Conservation (phyloP, 2,888 invertebrate species). For the Acanthopleura granulata region DNA sequence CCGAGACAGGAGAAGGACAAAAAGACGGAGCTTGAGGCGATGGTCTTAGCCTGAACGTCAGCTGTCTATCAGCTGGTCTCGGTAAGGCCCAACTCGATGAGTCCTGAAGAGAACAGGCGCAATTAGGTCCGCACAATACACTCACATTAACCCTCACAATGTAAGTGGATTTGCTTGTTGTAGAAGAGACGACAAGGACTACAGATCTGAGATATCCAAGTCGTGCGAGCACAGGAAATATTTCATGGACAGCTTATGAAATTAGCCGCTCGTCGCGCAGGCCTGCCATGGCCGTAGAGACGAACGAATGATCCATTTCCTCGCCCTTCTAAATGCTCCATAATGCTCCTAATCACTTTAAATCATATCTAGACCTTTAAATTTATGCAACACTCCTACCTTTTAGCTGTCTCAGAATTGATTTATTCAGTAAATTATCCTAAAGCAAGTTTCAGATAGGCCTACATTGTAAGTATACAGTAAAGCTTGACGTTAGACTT, state of each 20-base stretch:
- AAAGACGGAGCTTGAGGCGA: background rate
- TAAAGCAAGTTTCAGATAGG: too few relatives aligned
- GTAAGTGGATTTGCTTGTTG: slow-evolving; percentile 19
- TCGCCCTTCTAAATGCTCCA: too few relatives aligned
- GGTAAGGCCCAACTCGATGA: background rate
- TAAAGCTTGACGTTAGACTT: too few relatives aligned
- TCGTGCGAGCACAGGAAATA: background rate
- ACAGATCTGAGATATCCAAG: slow-evolving; percentile 9
- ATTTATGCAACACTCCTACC: too few relatives aligned
- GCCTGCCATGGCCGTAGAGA: too few relatives aligned
- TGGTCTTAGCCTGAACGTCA: slow-evolving; percentile 9
- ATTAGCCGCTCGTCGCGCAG: too few relatives aligned
- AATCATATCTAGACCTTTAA: too few relatives aligned
- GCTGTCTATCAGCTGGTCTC: slow-evolving; percentile 11
- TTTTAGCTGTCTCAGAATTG: too few relatives aligned
- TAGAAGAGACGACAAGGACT: slow-evolving; percentile 13
- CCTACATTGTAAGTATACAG: too few relatives aligned
- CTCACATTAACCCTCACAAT: slow-evolving; percentile 15
- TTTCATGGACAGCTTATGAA: background rate
- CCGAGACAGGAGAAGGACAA: slow-evolving; percentile 16
- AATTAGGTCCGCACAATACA: slow-evolving; percentile 13
- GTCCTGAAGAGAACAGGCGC: slow-evolving; percentile 12
- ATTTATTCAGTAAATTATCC: too few relatives aligned
- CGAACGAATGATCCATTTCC: too few relatives aligned
- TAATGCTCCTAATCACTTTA: too few relatives aligned